Evolutionary conservation across 2,797 vertebrate genomes (phyloP), one percentile per base, ranked within the genome.

Genomic region (Calcarius lapponicus): DNA sequence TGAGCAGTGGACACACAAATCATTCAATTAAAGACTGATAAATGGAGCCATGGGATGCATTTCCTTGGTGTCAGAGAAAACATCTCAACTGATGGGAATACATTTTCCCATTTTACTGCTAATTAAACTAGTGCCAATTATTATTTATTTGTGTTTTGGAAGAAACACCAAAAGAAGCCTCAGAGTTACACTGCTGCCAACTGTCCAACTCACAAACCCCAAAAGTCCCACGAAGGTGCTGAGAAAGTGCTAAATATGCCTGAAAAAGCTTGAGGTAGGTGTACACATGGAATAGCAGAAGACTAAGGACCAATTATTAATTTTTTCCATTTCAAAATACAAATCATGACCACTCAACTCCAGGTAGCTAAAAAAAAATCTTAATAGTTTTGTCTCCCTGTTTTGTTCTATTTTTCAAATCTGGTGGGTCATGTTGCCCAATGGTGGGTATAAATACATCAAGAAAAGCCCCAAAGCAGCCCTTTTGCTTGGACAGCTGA

Each of bases 271-370:
- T 31, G 17, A 31, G n/a, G 11, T 24, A 24, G 21, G 1, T 32
- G 34, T 34, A 29, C 17, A 42, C 6, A 24, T 29, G 17, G 24
- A 45, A 38, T 1, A 65, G 42, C 29, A 70, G 47, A 10, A 64
- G 7, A 26, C 8, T 26, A 29, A 57, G 24, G 18, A 34, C 0
- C 0, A 0, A 11, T 11, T 16, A 0, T 21, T 26, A n/a, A n/a
- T 66, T 51, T 70, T 72, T 21, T 1, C 7, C 20, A 17, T 73
- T 74, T 78, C 53, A 67, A 72, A 70, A 70, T 40, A 51, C 12
- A 70, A 24, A 20, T 54, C 24, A 24, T 6, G 22, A 60, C 20
- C 25, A 7, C 29, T 48, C 32, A 66, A 4, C 11, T 25, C 9
- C 14, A 50, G 70, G 9, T 2, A 36, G 21, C 17, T 10, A 51